phyloP scores from a whole-genome alignment of 2,888 invertebrate genomes.

The Nymphalis polychloros region DNA sequence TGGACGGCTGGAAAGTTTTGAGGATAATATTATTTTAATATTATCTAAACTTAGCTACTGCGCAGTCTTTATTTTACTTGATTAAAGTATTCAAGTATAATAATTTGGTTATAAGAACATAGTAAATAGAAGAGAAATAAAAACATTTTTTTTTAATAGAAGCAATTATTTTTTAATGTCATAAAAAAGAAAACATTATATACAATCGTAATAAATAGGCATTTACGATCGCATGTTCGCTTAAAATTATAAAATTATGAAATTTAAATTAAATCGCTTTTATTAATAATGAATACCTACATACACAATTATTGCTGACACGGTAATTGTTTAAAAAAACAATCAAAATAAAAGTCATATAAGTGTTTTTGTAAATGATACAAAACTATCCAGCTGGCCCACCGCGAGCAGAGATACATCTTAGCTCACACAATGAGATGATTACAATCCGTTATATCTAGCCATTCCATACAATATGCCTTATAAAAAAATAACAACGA shows the following conservation, averaged over 20 bases:
- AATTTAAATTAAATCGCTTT: too few relatives aligned
- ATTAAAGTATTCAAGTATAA: too few relatives aligned
- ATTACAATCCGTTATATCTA: constrained; percentile 80
- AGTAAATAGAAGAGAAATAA: too few relatives aligned
- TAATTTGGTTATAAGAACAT: too few relatives aligned
- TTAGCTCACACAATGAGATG: constrained; percentile 79
- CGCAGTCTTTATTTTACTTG: not conserved
- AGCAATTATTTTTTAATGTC: too few relatives aligned
- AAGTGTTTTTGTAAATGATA: not conserved
- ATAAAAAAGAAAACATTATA: too few relatives aligned
- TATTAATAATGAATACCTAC: too few relatives aligned
- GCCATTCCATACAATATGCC: constrained; percentile 56
- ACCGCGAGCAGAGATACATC: constrained; percentile 59
- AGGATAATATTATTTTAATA: not conserved
- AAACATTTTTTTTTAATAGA: too few relatives aligned
- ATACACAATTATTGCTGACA: too few relatives aligned
- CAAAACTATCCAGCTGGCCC: constrained; percentile 50
- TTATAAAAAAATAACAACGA: constrained; percentile 67
- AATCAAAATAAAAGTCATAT: not conserved
- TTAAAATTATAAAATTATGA: too few relatives aligned
- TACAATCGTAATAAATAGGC: too few relatives aligned
- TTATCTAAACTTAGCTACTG: not conserved
- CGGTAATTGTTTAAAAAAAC: not conserved
- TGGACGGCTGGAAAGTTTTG: constrained; percentile 53
- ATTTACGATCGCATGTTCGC: too few relatives aligned